Evolutionary conservation across 2,113 vertebrate species (phyloP).

Genomic region (Grammatotria lemairii): DNA sequence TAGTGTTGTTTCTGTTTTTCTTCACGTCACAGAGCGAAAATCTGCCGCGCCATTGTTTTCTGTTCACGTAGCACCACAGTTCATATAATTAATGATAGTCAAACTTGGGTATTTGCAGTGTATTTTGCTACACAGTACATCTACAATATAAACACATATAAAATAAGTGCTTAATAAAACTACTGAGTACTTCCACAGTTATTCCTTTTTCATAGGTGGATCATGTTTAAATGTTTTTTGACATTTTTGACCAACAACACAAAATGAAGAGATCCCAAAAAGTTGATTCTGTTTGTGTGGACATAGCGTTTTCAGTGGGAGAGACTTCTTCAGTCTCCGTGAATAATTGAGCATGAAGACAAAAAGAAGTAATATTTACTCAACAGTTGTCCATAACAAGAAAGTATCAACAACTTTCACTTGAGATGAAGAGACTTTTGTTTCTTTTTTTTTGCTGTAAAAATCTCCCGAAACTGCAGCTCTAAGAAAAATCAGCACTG

Average conservation of each 20-base stretch:
- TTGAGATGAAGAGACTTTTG: background rate
- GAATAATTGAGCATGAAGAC: background rate
- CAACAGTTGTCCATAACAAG: background rate
- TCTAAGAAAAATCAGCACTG: background rate
- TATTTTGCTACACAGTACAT: background rate
- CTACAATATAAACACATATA: background rate
- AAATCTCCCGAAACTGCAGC: accelerated
- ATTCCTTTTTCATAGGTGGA: background rate
- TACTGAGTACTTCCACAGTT: background rate
- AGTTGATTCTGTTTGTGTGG: background rate
- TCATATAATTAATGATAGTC: background rate
- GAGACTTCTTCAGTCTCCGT: background rate
- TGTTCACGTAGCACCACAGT: background rate
- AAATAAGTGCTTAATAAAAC: background rate
- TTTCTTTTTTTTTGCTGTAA: background rate
- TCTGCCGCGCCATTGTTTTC: background rate
- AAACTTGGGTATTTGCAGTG: background rate
- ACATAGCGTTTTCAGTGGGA: background rate
- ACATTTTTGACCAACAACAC: background rate
- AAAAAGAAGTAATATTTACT: background rate
- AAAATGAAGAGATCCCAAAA: background rate
- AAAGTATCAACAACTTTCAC: background rate
- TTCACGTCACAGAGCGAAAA: accelerated
- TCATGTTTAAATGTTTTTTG: background rate
- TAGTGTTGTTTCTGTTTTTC: background rate